Evolutionary conservation across 2,797 vertebrate species (phyloP), one percentile per base, ranked within the genome.

Genomic region (Carapus acus): DNA sequence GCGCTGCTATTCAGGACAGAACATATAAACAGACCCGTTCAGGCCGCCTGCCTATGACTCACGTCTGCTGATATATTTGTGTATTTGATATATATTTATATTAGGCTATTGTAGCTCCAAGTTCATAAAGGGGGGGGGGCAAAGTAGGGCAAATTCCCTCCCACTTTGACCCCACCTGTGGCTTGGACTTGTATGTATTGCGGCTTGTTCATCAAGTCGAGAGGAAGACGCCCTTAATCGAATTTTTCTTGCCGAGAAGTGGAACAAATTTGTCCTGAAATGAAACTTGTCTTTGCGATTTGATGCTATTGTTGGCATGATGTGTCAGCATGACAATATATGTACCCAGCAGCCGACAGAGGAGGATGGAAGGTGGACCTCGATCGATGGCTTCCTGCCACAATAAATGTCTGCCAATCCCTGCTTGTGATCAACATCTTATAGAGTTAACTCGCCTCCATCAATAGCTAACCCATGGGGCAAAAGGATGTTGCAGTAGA

Each of bases 371-470:
- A 70, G 69, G 42, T 20, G 49, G 2, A 34, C 68, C 63, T 41
- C 15, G 2, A 63, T 84, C 62, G 49, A 74, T 79, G 6, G 6
- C 31, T 27, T n/a, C 1, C 14, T 2, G 4, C 24, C 7, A 13
- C 73, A 60, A 73, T 62, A 67, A 76, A 80, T 49, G 56, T 70
- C 68, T 18, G 18, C 8, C 11, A 20, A 62, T 38, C 51, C 29
- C 58, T 36, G 54, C 42, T 67, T 54, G 66, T 67, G 62, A 78
- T 80, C 73, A 70, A 69, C 58, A 67, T 49, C 69, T 56, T 48
- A 56, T 53, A 52, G 52, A 64, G 74, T 65, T 58, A 34, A 62
- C 59, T 64, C 69, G 58, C 42, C 31, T 29, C 7, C n/a, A 60
- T 58, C 43, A 12, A 67, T 63, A 2, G 12, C 1, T 50, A 65